Percentiles rank a stretch among this genome's conserved stretches.
Conservation (phyloP, 2,113 vertebrate genomes). For the Phylloscopus trochiloides region DNA sequence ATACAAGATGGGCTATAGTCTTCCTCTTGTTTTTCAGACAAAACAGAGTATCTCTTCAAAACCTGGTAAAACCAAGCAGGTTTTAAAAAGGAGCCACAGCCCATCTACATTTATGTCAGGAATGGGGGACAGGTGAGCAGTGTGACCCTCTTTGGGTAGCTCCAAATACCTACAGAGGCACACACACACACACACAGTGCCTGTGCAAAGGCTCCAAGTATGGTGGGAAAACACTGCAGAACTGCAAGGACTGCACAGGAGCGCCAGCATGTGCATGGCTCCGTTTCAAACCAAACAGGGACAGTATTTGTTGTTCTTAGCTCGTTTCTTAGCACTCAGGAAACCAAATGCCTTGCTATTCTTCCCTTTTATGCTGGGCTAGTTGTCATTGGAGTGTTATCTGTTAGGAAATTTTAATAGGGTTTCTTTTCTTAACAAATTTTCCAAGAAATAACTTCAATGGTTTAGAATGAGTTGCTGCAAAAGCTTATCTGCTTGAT, state of each 20-base stretch:
- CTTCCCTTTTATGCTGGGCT: not conserved
- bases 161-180: not conserved
- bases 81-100: not conserved
- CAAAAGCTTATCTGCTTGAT: not conserved
- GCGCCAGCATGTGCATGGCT: not conserved
- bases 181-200: not conserved
- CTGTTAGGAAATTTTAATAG: not conserved
- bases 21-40: not conserved
- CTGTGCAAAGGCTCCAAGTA: not conserved
- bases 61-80: not conserved
- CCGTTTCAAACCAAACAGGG: conserved; percentile 1
- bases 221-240: not conserved
- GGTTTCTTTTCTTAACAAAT: not conserved
- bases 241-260: not conserved
- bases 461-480: not conserved
- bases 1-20: not conserved
- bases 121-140: not conserved
- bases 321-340: not conserved
- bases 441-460: not conserved
- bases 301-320: not conserved
- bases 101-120: not conserved
- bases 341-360: not conserved
- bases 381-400: not conserved
- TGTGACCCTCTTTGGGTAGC: not conserved
- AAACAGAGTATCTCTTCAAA: not conserved